Conservation (phyloP, 1,140 invertebrate genomes). For the Helicoverpa armigera region DNA sequence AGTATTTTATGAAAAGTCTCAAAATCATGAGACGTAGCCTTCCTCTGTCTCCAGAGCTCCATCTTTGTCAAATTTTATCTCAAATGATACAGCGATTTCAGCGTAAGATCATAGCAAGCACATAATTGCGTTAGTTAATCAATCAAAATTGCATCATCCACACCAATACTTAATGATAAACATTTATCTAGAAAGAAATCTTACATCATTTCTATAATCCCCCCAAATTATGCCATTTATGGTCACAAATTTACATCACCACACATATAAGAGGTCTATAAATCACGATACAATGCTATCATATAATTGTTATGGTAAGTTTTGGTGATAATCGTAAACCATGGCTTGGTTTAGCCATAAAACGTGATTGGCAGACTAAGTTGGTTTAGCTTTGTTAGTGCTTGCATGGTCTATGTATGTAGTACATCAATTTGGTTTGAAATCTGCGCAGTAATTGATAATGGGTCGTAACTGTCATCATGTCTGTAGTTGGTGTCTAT, state of each 20-base stretch:
- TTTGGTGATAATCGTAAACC: slow-evolving; percentile 14
- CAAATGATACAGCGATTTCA: no score
- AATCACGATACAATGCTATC: background rate
- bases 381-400: background rate
- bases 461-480: background rate
- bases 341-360: background rate
- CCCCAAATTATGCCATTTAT: background rate
- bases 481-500: no score
- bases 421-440: no score
- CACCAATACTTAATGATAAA: no score
- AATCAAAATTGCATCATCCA: no score
- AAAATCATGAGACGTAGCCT: no score
- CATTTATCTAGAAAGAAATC: background rate
- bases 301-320: slow-evolving; percentile 18
- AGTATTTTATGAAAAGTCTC: no score
- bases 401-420: background rate
- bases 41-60: no score
- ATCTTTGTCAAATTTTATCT: no score
- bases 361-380: background rate
- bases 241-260: background rate
- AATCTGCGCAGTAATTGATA: background rate
- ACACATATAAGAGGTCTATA: background rate
- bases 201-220: background rate
- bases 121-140: no score
- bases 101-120: no score